Base-by-base conservation (phyloP, 2,113 vertebrate genomes). In the Crypturellus undulatus region DNA sequence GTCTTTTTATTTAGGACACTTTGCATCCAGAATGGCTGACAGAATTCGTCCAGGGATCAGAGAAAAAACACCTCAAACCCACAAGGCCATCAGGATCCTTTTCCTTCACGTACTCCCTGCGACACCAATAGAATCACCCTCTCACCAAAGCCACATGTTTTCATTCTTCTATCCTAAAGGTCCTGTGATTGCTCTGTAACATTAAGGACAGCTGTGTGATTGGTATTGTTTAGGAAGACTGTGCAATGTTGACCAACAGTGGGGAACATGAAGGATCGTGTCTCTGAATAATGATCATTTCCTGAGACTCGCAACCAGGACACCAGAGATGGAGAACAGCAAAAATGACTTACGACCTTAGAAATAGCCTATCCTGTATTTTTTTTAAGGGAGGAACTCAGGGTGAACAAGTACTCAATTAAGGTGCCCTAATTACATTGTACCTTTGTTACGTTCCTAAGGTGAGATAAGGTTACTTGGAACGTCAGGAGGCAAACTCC, bases 101-200 rank as follows among this genome's bases (percentile, higher is more conserved):
- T 16, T 78, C 14, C 18, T 49, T 75, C 51, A 51, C 3, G 6
- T 52, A 21, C 52, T 40, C 10, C 12, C 12, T 21, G 9, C 5
- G 16, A 59, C 26, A 32, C 16, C 28, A 0, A 0, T 13, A 24
- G 42, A 14, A 12, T 43, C 11, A 56, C 10, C 52, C 60, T 54
- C 12, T 13, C 1, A 0, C 20, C 38, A 16, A 36, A 49, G 30
- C 15, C 12, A 25, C 1, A 0, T 32, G 7, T 24, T 56, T 68
- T 72, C 4, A 12, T 34, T 83, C 77, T 47, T 54, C 45, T 45
- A 6, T 26, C 42, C 17, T 24, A 14, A 56, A 58, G 32, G 4
- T 73, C 42, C 79, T 58, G 13, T 25, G 10, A 10, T 87, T 64
- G 19, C 8, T 32, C 38, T n/a, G 21, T 10, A 63, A 25, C 7